Evolutionary conservation across 2,113 vertebrate species (phyloP).

Genomic region (Leptocoma aspasia): DNA sequence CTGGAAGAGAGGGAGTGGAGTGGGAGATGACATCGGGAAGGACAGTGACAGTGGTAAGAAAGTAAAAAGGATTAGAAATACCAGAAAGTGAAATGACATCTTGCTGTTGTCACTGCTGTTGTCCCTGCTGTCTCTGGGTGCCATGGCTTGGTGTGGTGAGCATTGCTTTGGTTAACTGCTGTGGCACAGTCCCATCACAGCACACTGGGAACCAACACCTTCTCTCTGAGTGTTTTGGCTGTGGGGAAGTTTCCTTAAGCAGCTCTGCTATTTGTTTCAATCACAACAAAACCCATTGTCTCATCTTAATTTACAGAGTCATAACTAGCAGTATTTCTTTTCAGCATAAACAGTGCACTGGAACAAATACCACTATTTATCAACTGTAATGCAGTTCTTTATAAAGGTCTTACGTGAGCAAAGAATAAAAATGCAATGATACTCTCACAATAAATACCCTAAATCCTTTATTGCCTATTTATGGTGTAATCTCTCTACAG

Average conservation of each 20-base stretch:
- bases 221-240: neutral
- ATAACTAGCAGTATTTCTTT: slow-evolving; percentile 63
- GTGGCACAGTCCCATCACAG: neutral
- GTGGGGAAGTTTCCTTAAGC: slow-evolving; percentile 3
- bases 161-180: slow-evolving; percentile 18
- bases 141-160: neutral
- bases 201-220: neutral
- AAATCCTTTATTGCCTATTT: slow-evolving; percentile 68
- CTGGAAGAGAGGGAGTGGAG: neutral
- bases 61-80: slow-evolving; percentile 30
- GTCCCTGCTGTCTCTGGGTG: slow-evolving; percentile 25
- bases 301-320: slow-evolving; percentile 70
- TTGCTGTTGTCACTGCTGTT: slow-evolving; percentile 32
- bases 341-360: slow-evolving; percentile 50
- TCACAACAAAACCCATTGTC: slow-evolving; percentile 53
- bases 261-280: slow-evolving; percentile 62
- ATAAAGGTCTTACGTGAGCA: slow-evolving; percentile 62
- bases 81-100: slow-evolving; percentile 22
- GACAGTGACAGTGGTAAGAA: neutral
- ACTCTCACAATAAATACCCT: slow-evolving; percentile 66
- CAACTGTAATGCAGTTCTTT: slow-evolving; percentile 62
- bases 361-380: slow-evolving; percentile 69
- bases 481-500: slow-evolving; percentile 50
- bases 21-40: neutral
- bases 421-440: slow-evolving; percentile 68